Evolutionary conservation across 2,797 vertebrate species (phyloP).

Genomic region (Cyclopterus lumpus): DNA sequence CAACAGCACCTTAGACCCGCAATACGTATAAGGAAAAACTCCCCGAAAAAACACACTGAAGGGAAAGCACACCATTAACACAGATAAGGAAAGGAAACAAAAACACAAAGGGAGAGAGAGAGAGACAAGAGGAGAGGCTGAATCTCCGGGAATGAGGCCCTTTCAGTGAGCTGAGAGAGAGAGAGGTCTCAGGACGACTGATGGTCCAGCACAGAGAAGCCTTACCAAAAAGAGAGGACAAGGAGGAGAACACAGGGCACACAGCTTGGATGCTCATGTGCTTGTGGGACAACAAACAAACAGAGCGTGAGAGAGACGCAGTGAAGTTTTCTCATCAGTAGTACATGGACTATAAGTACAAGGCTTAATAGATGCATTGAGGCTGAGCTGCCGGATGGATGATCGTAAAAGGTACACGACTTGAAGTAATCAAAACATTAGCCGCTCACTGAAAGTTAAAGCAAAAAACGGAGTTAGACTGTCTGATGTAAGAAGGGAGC

Average conservation of each 20-base stretch:
- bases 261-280: background rate
- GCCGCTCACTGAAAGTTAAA: background rate
- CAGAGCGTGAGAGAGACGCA: background rate
- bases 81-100: background rate
- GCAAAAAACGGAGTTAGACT: background rate
- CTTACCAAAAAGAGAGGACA: background rate
- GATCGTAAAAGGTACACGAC: background rate
- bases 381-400: background rate
- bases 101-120: background rate
- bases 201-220: background rate
- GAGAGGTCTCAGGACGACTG: background rate
- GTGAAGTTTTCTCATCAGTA: background rate
- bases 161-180: background rate
- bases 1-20: background rate
- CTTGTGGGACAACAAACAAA: background rate
- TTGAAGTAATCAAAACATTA: background rate
- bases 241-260: no score
- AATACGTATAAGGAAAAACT: background rate
- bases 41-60: background rate
- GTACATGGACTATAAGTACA: background rate
- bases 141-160: background rate
- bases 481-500: background rate
- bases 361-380: background rate
- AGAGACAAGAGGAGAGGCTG: background rate
- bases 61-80: no score